Conservation (phyloP, 2,888 invertebrate species). For the Ormyrus labotus region DNA sequence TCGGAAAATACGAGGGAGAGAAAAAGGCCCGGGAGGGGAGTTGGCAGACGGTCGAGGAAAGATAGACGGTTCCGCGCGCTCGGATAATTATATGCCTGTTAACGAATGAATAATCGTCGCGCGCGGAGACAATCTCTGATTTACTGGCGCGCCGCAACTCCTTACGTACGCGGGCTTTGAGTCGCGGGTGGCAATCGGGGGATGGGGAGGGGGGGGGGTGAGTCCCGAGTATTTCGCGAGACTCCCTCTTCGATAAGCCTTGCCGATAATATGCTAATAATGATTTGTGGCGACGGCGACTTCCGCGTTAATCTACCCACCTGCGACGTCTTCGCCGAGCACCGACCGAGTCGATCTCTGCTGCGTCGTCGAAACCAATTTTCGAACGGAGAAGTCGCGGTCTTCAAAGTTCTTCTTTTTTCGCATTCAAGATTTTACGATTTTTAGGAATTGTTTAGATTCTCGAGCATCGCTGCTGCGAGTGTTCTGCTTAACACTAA, state of each 20-base stretch:
- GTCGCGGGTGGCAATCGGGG: not conserved
- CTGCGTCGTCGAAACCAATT: constrained; percentile 55
- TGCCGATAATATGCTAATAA: constrained; percentile 72
- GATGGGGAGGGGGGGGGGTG: not conserved
- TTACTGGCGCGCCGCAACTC: constrained; percentile 60
- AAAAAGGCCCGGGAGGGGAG: too few relatives aligned
- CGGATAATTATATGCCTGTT: constrained; percentile 70
- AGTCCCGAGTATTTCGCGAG: constrained; percentile 24
- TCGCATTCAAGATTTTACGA: not conserved
- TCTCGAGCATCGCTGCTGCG: too few relatives aligned
- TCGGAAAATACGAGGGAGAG: too few relatives aligned
- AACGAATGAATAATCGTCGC: constrained; percentile 70
- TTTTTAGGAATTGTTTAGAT: not conserved
- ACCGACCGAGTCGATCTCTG: too few relatives aligned
- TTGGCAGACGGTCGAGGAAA: constrained; percentile 22
- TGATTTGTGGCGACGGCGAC: constrained; percentile 68
- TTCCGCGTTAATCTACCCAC: constrained; percentile 65
- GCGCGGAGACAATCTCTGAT: constrained; percentile 67
- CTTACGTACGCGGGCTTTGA: constrained; percentile 44
- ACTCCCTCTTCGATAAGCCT: constrained; percentile 64
- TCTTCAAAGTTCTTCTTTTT: not conserved
- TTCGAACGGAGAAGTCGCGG: constrained; percentile 10
- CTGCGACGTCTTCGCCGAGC: too few relatives aligned
- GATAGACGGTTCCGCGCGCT: constrained; percentile 35
- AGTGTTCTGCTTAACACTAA: too few relatives aligned